Percentiles rank a stretch among this genome's conserved stretches.
These are phyloP conservation scores for Chelonus formosanus DNA, from an alignment of 2,888 invertebrate species.

Conservation along the genomic window DNA sequence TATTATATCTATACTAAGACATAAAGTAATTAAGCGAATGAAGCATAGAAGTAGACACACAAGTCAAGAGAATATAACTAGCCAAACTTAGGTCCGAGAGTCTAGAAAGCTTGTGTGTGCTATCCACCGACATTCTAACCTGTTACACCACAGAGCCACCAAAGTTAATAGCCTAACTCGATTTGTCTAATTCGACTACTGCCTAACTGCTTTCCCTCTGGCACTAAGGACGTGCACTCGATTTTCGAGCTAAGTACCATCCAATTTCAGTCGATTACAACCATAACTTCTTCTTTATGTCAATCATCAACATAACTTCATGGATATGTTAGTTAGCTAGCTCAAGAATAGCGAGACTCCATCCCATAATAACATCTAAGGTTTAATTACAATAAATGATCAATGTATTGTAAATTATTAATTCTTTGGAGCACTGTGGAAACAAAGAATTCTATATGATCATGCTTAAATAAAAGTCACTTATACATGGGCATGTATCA, in stretches of 20 bases:
- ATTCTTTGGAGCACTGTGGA: too few relatives aligned
- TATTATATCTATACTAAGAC: background rate
- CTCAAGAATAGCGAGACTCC: too few relatives aligned
- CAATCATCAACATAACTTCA: background rate
- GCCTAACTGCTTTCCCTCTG: constrained; percentile 40
- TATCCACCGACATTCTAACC: constrained; percentile 35
- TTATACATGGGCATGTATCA: too few relatives aligned
- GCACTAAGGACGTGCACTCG: constrained; percentile 22
- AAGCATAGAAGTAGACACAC: constrained; percentile 22
- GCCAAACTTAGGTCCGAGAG: constrained; percentile 22
- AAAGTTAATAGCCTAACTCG: constrained; percentile 46
- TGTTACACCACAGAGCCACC: constrained; percentile 40
- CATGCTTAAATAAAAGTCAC: too few relatives aligned
- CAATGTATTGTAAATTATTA: too few relatives aligned
- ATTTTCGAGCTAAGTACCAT: constrained; percentile 29
- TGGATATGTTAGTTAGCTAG: too few relatives aligned
- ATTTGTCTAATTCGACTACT: constrained; percentile 50
- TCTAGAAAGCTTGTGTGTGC: constrained; percentile 6
- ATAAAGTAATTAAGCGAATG: constrained; percentile 6
- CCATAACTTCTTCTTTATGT: constrained; percentile 8
- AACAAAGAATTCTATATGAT: too few relatives aligned
- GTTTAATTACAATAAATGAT: too few relatives aligned
- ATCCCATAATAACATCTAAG: too few relatives aligned
- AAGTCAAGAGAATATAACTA: constrained; percentile 14
- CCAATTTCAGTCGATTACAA: constrained; percentile 31